Conservation (phyloP, 2,888 invertebrate genomes). For the Tenthredo scrophulariae region DNA sequence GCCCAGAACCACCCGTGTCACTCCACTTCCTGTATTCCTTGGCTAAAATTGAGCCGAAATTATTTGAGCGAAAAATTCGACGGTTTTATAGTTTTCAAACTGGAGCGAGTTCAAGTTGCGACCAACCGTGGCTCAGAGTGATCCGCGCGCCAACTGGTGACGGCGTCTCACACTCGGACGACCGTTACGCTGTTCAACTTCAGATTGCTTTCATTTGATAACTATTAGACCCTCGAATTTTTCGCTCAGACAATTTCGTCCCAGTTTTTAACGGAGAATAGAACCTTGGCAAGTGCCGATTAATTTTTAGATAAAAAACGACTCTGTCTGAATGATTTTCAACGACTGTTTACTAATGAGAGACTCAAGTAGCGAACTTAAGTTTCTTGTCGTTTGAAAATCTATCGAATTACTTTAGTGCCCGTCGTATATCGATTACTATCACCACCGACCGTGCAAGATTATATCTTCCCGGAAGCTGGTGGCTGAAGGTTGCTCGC, state of each 20-base stretch:
- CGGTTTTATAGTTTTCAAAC: constrained; percentile 9
- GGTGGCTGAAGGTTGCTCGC: constrained; percentile 48
- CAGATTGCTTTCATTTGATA: not conserved
- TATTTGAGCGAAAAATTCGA: not conserved
- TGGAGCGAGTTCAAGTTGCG: not conserved
- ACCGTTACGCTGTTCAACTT: not conserved
- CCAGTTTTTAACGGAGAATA: not conserved
- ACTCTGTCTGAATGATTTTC: not conserved
- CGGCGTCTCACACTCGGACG: not conserved
- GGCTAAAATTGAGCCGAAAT: not conserved
- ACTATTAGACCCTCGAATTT: not conserved
- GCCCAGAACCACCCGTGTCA: not conserved
- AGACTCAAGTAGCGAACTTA: not conserved
- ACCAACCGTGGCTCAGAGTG: not conserved
- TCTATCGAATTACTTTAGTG: constrained; percentile 14
- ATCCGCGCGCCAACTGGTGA: not conserved
- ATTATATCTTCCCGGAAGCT: constrained; percentile 55
- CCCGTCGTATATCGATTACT: constrained; percentile 61
- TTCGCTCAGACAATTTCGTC: not conserved
- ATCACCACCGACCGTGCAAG: constrained; percentile 55
- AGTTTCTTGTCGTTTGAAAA: constrained; percentile 17
- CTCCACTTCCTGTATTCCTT: not conserved
- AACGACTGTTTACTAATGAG: not conserved
- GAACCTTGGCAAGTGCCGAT: not conserved
- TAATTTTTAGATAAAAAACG: not conserved